Evolutionary conservation across 1,140 invertebrate genomes (phyloP).

Genomic region (Eufriesea mexicana): DNA sequence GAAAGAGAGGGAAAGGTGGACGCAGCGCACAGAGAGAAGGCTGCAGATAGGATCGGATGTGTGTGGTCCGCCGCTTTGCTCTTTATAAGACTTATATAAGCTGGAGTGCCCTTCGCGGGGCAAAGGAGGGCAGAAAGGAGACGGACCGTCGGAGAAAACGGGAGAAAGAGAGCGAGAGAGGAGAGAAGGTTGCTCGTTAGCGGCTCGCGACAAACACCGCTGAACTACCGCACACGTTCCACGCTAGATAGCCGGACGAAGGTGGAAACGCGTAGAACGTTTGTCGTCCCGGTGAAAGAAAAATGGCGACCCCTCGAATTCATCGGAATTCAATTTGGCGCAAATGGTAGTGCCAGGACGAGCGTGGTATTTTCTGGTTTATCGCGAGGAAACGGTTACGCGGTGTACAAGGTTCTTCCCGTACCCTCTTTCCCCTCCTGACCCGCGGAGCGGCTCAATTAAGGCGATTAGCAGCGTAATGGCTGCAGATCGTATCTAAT

Average conservation of each 20-base stretch:
- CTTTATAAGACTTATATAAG: constrained; percentile 82
- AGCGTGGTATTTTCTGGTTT: neutral
- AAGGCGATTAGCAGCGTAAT: constrained; percentile 43
- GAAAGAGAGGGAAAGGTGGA: constrained; percentile 48
- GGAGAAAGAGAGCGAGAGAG: neutral
- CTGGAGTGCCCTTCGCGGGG: constrained; percentile 66
- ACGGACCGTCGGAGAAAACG: constrained; percentile 1
- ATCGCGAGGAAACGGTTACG: constrained; percentile 12
- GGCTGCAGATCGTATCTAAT: constrained; percentile 47
- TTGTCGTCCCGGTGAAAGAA: neutral
- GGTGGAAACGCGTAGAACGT: neutral
- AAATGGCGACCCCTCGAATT: neutral
- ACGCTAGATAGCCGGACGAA: neutral
- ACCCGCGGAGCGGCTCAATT: constrained; percentile 14
- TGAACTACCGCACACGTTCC: constrained; percentile 64
- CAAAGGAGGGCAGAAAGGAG: constrained; percentile 41
- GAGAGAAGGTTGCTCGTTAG: constrained; percentile 79
- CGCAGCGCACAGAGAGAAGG: constrained; percentile 65
- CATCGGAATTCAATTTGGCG: neutral
- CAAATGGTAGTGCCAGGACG: neutral
- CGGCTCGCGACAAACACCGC: constrained; percentile 80
- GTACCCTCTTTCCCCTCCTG: neutral
- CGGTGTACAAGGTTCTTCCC: constrained; percentile 2
- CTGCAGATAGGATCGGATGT: constrained; percentile 81
- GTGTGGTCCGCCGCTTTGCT: constrained; percentile 82